Base-by-base conservation (phyloP, 2,888 invertebrate species). In the Galerucella nymphaeae region DNA sequence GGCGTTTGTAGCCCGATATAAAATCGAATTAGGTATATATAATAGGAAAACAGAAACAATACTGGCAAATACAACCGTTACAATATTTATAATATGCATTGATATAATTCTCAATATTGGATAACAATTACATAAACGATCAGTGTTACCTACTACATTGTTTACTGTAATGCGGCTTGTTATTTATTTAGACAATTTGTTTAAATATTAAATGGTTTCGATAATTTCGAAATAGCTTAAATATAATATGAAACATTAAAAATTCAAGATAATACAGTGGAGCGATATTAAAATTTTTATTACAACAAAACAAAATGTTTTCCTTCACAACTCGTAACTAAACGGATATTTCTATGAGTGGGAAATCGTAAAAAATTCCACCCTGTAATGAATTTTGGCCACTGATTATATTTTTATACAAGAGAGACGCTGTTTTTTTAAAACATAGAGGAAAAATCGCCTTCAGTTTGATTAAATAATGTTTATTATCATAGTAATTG, bases 61-160 rank as follows among this genome's bases (percentile, higher is more conserved):
- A 16, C n/a, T 9, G 9, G 18, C 10, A 53, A 53, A 53, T 18
- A 18, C n/a, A 8, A 59, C 8, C 18, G 16, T 38, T 30, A 16
- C 59, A 62, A 45, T 62, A 62, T 62, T 42, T 62, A 62, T 62
- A 42, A 42, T 62, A 16, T 16, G 41, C 41, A 62, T 10, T 18
- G 61, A 62, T 42, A 62, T 62, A 41, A 62, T 62, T 62, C 42
- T 16, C 41, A 41, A 42, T 62, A 62, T 62, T 62, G 42, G 42
- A 62, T 62, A 42, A 62, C 61, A 62, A 62, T 62, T 41, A 62
- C 42, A 41, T 13, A 16, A 62, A 42, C 42, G 45, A 59, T 59
- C 59, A 59, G n/a, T 59, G 23, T 30, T 59, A 38, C 38, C 59
- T 30, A 53, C 16, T 18, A 14, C 30, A 16, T 62, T 62, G 61